Evolutionary conservation across 2,797 vertebrate genomes (phyloP).

Genomic region (Silurus lanzhouensis): DNA sequence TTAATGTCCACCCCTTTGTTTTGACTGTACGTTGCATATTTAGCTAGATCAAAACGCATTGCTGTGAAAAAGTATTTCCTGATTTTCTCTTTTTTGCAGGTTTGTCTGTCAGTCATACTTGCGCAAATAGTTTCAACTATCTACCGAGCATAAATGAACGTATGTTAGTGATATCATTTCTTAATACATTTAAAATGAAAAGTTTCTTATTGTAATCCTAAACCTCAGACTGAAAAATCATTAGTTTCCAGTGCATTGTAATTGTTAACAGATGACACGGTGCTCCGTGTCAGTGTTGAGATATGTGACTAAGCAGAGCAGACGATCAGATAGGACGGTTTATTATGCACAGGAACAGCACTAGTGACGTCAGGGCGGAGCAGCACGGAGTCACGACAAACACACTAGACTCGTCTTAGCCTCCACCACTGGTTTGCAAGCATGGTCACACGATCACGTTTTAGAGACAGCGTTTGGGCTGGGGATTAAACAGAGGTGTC

Average conservation of each 20-base stretch:
- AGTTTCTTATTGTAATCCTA: not conserved
- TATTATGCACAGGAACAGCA: not conserved
- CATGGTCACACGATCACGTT: not conserved
- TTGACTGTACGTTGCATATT: too few relatives aligned
- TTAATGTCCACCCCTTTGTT: too few relatives aligned
- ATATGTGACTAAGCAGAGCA: not conserved
- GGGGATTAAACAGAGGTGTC: not conserved
- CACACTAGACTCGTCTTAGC: too few relatives aligned
- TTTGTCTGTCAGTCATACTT: too few relatives aligned
- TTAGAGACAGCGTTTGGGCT: conserved; percentile 14
- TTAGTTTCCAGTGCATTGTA: not conserved
- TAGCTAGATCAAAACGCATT: not conserved
- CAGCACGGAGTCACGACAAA: not conserved
- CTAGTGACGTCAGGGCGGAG: not conserved
- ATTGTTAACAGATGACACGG: not conserved
- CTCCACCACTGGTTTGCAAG: not conserved
- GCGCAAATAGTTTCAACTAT: too few relatives aligned
- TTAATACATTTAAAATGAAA: too few relatives aligned
- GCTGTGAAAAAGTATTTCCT: not conserved
- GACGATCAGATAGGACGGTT: not conserved
- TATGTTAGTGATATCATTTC: not conserved
- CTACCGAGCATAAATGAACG: too few relatives aligned
- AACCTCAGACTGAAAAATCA: not conserved
- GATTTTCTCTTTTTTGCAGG: too few relatives aligned
- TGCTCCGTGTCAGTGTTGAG: not conserved